Conservation (phyloP, 2,113 vertebrate species). For the Gulo gulo region DNA sequence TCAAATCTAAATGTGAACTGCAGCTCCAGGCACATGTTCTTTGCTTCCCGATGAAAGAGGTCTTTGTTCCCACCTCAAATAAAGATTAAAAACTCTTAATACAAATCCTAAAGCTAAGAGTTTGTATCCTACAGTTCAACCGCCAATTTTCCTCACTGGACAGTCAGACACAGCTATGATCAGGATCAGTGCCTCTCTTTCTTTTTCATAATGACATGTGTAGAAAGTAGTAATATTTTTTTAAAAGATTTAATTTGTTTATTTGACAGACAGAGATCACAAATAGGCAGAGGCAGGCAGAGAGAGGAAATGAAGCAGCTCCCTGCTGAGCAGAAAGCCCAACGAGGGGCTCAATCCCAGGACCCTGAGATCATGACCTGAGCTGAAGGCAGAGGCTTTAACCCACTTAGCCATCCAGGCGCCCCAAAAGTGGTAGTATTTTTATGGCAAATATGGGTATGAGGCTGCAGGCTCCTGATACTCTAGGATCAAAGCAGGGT, state of each 20-base stretch:
- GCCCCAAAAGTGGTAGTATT: not conserved
- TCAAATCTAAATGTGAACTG: constrained; percentile 11
- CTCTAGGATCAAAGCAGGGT: not conserved
- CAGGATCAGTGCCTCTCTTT: not conserved
- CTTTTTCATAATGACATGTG: not conserved
- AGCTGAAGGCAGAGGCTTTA: too few relatives aligned
- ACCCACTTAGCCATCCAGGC: too few relatives aligned
- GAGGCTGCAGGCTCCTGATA: not conserved
- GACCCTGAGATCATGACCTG: too few relatives aligned
- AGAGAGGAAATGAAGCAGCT: too few relatives aligned
- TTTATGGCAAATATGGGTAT: not conserved
- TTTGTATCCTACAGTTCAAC: not conserved
- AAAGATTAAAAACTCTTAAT: not conserved
- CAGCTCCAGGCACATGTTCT: not conserved
- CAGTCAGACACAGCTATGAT: not conserved
- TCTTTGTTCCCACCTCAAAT: not conserved
- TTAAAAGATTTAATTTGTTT: too few relatives aligned
- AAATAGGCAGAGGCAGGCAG: too few relatives aligned
- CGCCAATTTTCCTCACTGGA: not conserved
- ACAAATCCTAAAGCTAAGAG: not conserved
- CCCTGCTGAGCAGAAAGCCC: too few relatives aligned
- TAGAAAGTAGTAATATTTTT: not conserved
- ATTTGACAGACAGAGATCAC: too few relatives aligned
- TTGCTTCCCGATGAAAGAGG: not conserved
- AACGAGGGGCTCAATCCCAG: too few relatives aligned